These are phyloP conservation scores for Tachina fera DNA, from an alignment of 2,888 invertebrate genomes.

Conservation along the genomic window DNA sequence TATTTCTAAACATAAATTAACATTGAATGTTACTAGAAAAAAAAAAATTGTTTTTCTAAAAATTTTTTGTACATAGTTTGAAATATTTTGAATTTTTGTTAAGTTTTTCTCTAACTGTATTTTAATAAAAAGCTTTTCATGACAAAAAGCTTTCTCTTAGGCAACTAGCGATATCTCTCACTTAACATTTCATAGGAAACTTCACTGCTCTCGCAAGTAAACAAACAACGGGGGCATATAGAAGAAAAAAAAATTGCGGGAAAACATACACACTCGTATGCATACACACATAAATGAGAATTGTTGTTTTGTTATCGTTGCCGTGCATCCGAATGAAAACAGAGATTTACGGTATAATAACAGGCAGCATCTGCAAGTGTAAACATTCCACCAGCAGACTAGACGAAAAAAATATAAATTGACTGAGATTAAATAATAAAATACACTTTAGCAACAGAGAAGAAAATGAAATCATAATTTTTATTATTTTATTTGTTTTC, in stretches of 20 bases:
- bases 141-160: slow-evolving; percentile 42
- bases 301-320: not conserved
- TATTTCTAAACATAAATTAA: too few relatives aligned
- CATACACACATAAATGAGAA: not conserved
- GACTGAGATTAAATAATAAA: slow-evolving; percentile 3
- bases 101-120: slow-evolving; percentile 16
- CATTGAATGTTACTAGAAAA: too few relatives aligned
- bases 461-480: slow-evolving; percentile 18
- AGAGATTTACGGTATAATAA: not conserved
- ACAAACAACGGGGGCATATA: not conserved
- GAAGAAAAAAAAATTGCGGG: slow-evolving; percentile 42
- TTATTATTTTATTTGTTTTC: slow-evolving; percentile 1
- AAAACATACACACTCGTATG: not conserved
- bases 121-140: slow-evolving; percentile 5
- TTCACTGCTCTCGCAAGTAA: not conserved
- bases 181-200: not conserved
- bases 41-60: too few relatives aligned
- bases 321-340: not conserved
- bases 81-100: too few relatives aligned
- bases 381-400: slow-evolving; percentile 25
- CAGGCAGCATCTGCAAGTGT: slow-evolving; percentile 7
- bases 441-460: not conserved
- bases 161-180: not conserved
- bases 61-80: too few relatives aligned
- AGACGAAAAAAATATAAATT: not conserved